phyloP scores from a whole-genome alignment of 2,797 vertebrate species.

The Sebastes cheni region DNA sequence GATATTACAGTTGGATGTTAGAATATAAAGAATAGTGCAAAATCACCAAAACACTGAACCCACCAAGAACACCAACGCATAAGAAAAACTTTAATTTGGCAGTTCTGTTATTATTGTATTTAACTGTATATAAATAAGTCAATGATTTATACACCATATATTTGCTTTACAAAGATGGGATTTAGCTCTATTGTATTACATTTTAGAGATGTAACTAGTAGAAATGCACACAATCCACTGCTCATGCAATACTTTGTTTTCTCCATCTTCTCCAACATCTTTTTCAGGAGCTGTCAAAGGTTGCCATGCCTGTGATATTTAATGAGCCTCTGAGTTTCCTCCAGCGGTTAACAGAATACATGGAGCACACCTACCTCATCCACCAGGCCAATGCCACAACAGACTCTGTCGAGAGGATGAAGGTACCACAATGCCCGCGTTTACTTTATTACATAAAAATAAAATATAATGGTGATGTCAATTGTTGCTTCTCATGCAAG shows the following conservation, averaged over 20 bases:
- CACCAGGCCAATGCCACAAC: conserved; percentile 90
- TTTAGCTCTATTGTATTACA: not conserved
- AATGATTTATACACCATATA: not conserved
- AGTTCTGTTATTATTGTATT: not conserved
- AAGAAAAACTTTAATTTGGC: not conserved
- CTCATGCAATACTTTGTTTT: not conserved
- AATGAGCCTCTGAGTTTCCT: conserved; percentile 98
- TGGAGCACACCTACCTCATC: conserved; percentile 99
- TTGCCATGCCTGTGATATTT: conserved; percentile 98
- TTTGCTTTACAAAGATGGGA: not conserved
- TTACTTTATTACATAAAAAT: not conserved
- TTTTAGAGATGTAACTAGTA: not conserved
- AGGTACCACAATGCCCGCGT: conserved; percentile 79
- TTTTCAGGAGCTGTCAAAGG: conserved; percentile 95
- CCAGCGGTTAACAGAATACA: conserved; percentile 94
- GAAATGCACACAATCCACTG: not conserved
- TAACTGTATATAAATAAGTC: not conserved
- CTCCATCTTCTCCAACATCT: not conserved
- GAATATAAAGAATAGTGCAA: not conserved
- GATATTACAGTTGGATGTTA: not conserved
- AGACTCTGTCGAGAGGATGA: conserved; percentile 93
- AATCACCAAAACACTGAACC: not conserved
- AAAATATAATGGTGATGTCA: not conserved
- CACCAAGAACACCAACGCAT: no score
- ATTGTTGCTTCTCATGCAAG: not conserved